These are phyloP conservation scores for Typhlichthys eigenmanni DNA, from an alignment of 2,797 vertebrate species.

Conservation along the genomic window DNA sequence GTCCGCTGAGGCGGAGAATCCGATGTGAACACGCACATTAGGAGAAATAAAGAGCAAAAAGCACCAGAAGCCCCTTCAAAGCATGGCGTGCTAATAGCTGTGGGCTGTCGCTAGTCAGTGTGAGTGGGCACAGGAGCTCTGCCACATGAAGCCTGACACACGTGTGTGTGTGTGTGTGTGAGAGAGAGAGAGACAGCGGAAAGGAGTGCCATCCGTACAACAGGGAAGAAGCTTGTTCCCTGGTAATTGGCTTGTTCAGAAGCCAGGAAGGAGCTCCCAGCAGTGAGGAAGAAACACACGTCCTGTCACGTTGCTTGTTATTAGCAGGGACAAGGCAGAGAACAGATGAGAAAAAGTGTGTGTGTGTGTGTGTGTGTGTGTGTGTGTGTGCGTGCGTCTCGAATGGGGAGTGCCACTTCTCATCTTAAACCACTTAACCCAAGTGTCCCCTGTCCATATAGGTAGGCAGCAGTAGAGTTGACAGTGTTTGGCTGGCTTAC, in stretches of 20 bases:
- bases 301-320: conserved; percentile 78
- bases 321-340: conserved; percentile 75
- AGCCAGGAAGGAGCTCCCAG: conserved; percentile 76
- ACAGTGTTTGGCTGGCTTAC: conserved; percentile 51
- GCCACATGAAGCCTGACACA: conserved; percentile 71
- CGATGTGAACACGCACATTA: conserved; percentile 74
- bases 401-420: conserved; percentile 48
- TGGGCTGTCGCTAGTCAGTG: conserved; percentile 77
- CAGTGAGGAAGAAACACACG: conserved; percentile 75
- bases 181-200: conserved; percentile 37
- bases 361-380: conserved; percentile 26
- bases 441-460: conserved; percentile 59
- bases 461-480: conserved; percentile 48
- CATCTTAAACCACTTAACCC: conserved; percentile 57
- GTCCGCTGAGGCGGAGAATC: conserved; percentile 64
- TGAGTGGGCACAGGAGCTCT: conserved; percentile 68
- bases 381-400: conserved; percentile 50
- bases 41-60: conserved; percentile 76
- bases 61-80: conserved; percentile 77
- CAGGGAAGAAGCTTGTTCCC: conserved; percentile 77
- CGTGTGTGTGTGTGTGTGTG: conserved; percentile 36
- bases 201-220: conserved; percentile 73
- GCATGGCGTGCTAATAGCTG: conserved; percentile 78
- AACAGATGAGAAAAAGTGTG: conserved; percentile 64
- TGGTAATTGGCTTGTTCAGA: conserved; percentile 83